Evolutionary conservation across 1,140 invertebrate genomes (phyloP).

Genomic region (Dryas iulia): DNA sequence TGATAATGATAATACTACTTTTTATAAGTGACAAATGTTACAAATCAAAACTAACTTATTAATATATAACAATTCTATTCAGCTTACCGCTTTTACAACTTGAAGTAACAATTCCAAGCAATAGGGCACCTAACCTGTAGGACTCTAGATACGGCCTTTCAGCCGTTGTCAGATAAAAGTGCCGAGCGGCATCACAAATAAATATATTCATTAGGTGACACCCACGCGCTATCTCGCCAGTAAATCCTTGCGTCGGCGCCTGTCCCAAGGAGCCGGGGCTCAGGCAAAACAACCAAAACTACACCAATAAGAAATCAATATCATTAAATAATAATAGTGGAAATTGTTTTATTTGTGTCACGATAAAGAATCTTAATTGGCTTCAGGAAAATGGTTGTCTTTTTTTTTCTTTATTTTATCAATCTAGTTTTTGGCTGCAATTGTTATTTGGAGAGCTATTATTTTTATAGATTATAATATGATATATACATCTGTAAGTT

Average conservation of each 20-base stretch:
- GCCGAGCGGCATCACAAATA: slow-evolving; percentile 64
- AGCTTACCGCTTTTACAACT: slow-evolving; percentile 20
- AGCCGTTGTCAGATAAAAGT: slow-evolving; percentile 69
- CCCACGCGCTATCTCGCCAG: slow-evolving; percentile 70
- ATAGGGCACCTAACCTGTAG: slow-evolving; percentile 50
- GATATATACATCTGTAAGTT: not conserved
- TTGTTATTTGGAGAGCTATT: too few species aligned
- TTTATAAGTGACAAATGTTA: not conserved
- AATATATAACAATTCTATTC: not conserved
- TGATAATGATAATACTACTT: not conserved
- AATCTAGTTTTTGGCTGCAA: not conserved
- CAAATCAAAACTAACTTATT: too few species aligned
- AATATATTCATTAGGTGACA: slow-evolving; percentile 79
- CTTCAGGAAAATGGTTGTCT: slow-evolving; percentile 20
- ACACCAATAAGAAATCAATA: slow-evolving; percentile 42
- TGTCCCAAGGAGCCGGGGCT: slow-evolving; percentile 49
- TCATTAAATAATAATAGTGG: slow-evolving; percentile 41
- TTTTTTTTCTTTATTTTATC: not conserved
- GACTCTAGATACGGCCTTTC: slow-evolving; percentile 49
- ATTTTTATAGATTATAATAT: not conserved
- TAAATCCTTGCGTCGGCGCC: slow-evolving; percentile 73
- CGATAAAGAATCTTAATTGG: slow-evolving; percentile 31
- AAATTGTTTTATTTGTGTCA: slow-evolving; percentile 34
- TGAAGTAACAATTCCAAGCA: slow-evolving; percentile 34
- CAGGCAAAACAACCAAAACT: slow-evolving; percentile 49